These are phyloP conservation scores for Dipodomys stephensi DNA, from an alignment of 2,113 vertebrate genomes.

Conservation along the genomic window DNA sequence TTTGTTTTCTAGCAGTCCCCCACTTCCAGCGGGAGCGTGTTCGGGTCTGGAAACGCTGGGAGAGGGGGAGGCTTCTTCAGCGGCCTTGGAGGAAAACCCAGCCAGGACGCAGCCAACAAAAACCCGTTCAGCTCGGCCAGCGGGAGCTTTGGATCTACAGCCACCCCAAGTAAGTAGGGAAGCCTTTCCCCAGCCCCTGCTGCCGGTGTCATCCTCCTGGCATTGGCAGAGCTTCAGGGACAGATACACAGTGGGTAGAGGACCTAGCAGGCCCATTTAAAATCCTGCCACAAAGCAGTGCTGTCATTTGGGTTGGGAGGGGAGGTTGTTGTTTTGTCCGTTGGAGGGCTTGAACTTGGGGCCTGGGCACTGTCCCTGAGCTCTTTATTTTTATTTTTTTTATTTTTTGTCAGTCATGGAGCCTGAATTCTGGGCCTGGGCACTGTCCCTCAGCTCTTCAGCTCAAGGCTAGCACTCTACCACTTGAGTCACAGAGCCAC, in stretches of 20 bases:
- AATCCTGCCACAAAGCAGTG: neutral
- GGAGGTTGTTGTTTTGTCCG: no score
- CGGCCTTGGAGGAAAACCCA: constrained; percentile 97
- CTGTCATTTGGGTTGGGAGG: neutral
- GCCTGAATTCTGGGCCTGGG: no score
- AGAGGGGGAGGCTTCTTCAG: constrained; percentile 94
- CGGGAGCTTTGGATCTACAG: constrained; percentile 85
- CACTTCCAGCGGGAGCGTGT: constrained; percentile 89
- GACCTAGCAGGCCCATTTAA: neutral
- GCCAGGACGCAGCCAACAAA: constrained; percentile 96
- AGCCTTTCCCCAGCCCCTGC: neutral
- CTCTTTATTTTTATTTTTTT: no score
- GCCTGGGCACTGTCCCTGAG: no score
- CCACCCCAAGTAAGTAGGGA: constrained; percentile 86
- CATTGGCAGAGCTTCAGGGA: neutral
- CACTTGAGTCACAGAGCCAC: no score
- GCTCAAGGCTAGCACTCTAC: no score
- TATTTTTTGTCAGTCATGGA: no score
- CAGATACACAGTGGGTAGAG: neutral
- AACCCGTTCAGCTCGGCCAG: constrained; percentile 93
- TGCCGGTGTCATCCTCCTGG: neutral
- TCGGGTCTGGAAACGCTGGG: constrained; percentile 88
- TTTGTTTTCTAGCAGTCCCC: constrained; percentile 84
- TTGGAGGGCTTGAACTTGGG: no score
- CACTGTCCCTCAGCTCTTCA: no score